Evolutionary conservation across 2,797 vertebrate species (phyloP), one percentile per base, ranked within the genome.

Genomic region (Sebastes flavidus): DNA sequence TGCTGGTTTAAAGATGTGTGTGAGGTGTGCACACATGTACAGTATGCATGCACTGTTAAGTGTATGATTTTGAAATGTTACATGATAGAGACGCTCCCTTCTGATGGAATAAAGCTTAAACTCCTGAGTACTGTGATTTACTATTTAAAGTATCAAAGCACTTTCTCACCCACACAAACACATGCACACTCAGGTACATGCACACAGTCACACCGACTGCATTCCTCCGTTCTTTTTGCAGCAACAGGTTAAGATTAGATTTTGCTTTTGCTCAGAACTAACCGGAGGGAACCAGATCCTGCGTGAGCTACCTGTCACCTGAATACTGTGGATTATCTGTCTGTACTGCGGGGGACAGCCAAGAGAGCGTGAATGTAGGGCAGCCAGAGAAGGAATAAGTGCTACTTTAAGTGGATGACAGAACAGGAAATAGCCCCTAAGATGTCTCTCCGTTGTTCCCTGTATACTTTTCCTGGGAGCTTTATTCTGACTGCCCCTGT

Each of bases 401-500:
- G 78, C 72, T 56, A 71, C 78, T 88, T 91, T 90, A 91, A 89
- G 90, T 91, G 81, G 82, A 88, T 90, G 87, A 87, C 82, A 77
- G 80, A 2, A 18, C 81, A 77, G 86, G 70, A 93, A 93, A 92
- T 89, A 93, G 77, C 83, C 80, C 81, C 84, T 84, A 82, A 92
- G 75, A 88, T 76, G 81, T 70, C 54, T 75, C 56, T 81, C 46
- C 81, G 75, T 75, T 83, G 52, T 65, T 80, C 76, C 46, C 60
- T 77, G 8, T 65, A 72, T 87, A 72, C 74, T 90, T 88, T 90
- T 88, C 84, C 49, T 59, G 46, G 75, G 59, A 79, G 83, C 83
- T 87, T 86, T 87, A 82, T 70, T 32, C 73, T 61, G 38, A 83
- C 65, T 25, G 4, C 46, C 69, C 46, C 63, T 81, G 80, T 85